Evolutionary conservation across 2,797 vertebrate genomes (phyloP).

Genomic region (Thripadectes ignobilis): DNA sequence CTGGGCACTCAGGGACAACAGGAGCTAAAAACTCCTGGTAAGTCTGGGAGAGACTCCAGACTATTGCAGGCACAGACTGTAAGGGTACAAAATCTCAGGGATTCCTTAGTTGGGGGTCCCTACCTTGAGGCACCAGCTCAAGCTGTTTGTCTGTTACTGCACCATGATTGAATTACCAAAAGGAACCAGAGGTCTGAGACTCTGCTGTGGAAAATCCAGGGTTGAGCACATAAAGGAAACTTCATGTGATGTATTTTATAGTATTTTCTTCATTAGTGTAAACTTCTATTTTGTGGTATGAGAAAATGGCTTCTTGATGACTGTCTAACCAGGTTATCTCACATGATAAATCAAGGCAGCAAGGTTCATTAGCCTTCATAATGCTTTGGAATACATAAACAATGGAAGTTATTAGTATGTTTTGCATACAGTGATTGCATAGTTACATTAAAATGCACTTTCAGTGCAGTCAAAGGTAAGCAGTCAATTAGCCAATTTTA

Average conservation of each 20-base stretch:
- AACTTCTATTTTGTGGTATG: background rate
- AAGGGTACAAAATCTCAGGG: background rate
- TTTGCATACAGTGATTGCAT: constrained; percentile 44
- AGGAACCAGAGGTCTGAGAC: background rate
- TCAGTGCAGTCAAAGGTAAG: constrained; percentile 30
- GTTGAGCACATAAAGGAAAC: background rate
- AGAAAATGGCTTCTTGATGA: background rate
- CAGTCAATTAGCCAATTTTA: constrained; percentile 51
- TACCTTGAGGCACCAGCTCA: background rate
- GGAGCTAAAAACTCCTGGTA: background rate
- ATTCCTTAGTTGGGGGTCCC: background rate
- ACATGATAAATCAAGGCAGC: constrained; percentile 35
- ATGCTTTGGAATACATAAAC: constrained; percentile 37
- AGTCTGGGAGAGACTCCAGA: background rate
- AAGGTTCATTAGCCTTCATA: constrained; percentile 56
- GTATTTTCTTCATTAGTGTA: background rate
- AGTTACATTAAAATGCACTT: constrained; percentile 56
- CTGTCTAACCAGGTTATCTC: background rate
- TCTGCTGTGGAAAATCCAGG: background rate
- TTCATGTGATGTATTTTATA: background rate
- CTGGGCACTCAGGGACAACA: no score
- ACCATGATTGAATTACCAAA: background rate
- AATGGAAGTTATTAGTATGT: constrained; percentile 33
- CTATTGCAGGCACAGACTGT: background rate
- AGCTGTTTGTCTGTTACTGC: background rate